Evolutionary conservation across 2,797 vertebrate species (phyloP).

Genomic region (Ciconia nigra): DNA sequence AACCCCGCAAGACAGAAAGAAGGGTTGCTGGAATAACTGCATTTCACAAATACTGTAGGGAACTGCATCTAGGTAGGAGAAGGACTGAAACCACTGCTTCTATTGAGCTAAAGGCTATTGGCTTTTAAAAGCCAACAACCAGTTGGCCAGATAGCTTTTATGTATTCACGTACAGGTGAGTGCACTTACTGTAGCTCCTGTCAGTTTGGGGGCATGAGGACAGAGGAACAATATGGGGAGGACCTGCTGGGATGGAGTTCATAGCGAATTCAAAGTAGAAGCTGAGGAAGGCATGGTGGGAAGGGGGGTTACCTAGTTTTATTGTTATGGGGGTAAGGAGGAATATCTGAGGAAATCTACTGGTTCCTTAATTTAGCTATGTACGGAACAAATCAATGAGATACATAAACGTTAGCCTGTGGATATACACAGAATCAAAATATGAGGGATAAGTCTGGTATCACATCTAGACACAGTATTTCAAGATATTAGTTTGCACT

Average conservation of each 20-base stretch:
- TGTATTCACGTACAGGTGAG: fast-evolving
- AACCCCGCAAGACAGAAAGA: not conserved
- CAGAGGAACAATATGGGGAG: not conserved
- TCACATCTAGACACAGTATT: not conserved
- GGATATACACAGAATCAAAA: not conserved
- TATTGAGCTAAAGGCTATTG: not conserved
- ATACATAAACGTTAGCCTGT: not conserved
- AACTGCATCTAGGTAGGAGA: not conserved
- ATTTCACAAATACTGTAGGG: not conserved
- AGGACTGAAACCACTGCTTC: not conserved
- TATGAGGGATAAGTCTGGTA: not conserved
- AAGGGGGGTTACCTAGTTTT: not conserved
- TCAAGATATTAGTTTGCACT: not conserved
- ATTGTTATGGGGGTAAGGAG: not conserved
- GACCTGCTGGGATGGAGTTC: not conserved
- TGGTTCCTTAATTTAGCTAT: not conserved
- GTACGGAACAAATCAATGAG: not conserved
- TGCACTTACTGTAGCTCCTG: fast-evolving
- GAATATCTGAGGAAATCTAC: not conserved
- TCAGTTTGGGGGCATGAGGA: not conserved
- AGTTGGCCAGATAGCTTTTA: not conserved
- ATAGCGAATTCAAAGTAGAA: not conserved
- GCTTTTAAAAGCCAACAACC: not conserved
- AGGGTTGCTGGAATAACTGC: not conserved
- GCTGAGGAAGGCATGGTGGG: not conserved